These are phyloP conservation scores for Cacoxenus indagator DNA, from an alignment of 2,888 invertebrate species.

Conservation along the genomic window DNA sequence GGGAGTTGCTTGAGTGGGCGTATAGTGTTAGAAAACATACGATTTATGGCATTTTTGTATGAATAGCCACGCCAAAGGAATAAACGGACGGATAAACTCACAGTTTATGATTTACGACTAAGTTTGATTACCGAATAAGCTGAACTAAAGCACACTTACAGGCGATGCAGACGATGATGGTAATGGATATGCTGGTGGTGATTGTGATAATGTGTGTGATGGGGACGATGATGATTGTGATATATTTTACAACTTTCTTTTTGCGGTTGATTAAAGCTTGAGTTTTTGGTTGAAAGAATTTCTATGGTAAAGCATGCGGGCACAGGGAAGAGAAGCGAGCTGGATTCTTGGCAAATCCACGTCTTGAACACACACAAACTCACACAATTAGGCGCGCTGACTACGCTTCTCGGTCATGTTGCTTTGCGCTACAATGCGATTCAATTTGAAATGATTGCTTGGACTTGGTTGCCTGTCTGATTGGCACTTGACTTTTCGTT, in stretches of 20 bases:
- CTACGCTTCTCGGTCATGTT: neutral
- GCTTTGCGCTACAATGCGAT: neutral
- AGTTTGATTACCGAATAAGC: constrained; percentile 1
- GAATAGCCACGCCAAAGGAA: constrained; percentile 31
- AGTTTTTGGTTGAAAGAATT: neutral
- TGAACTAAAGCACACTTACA: constrained; percentile 12
- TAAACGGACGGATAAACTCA: constrained; percentile 24
- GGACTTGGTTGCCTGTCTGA: neutral
- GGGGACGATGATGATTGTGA: constrained; percentile 2
- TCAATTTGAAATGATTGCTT: neutral
- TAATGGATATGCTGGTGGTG: neutral
- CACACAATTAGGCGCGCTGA: constrained; percentile 13
- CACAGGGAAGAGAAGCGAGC: neutral
- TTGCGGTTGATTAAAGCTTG: neutral
- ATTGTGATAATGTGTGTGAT: neutral
- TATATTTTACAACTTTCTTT: constrained; percentile 2
- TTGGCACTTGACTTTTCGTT: neutral
- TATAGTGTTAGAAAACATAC: constrained; percentile 28
- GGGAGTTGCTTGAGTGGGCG: constrained; percentile 23
- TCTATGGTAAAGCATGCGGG: neutral
- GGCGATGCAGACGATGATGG: constrained; percentile 3
- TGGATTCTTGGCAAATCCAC: neutral
- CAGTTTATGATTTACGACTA: constrained; percentile 23
- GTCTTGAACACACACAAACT: neutral
- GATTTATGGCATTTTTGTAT: constrained; percentile 58